Base-by-base conservation (phyloP, 2,797 vertebrate genomes). In the Anguilla pacifica region DNA sequence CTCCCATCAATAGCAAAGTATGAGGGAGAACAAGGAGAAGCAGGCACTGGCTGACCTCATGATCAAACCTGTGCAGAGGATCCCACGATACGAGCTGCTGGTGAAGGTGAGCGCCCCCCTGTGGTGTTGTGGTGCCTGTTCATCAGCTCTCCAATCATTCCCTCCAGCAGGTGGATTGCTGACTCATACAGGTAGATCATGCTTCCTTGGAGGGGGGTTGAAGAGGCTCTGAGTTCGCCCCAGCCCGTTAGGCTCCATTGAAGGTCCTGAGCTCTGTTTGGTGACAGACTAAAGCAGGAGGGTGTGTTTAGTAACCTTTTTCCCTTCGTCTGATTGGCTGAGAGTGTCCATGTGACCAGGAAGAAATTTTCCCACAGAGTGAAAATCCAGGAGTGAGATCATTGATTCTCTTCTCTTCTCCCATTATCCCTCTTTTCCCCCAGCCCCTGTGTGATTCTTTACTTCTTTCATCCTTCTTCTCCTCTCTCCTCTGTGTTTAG, bases 1-100 rank as follows among this genome's bases (percentile, higher is more conserved):
- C 46, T 28, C 0, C 86, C 88, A 31, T 91, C 88, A 86, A 90
- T 95, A 99, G 98, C 98, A 99, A 98, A 98, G 97, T 94, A 99
- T 98, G 97, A 93, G 98, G 28, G 98, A 99, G 94, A 99, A 99
- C 96, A 99, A 98, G 90, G 98, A 99, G 94, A 99, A 99, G 91
- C 98, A 99, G 91, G 98, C 97, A 0, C 95, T 99, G 81, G 98
- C 97, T 0, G 98, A 99, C 92, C 96, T 99, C 92, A 98, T 99
- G 98, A 99, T 99, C 88, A 99, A 99, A 85, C 98, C 98, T 0
- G 98, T 99, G 87, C 98, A 99, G 95, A 96, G 98, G 92, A 99
- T 99, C 90, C 98, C 98, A 1, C 97, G 98, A 87, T 99, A 99
- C 0, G 98, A 99, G 92, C 97, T 99, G 85, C 96, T 99, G 89